Percentiles rank a stretch among this genome's conserved stretches.
Evolutionary conservation across 2,797 vertebrate species (phyloP).

Genomic region (Crenuchus spilurus): DNA sequence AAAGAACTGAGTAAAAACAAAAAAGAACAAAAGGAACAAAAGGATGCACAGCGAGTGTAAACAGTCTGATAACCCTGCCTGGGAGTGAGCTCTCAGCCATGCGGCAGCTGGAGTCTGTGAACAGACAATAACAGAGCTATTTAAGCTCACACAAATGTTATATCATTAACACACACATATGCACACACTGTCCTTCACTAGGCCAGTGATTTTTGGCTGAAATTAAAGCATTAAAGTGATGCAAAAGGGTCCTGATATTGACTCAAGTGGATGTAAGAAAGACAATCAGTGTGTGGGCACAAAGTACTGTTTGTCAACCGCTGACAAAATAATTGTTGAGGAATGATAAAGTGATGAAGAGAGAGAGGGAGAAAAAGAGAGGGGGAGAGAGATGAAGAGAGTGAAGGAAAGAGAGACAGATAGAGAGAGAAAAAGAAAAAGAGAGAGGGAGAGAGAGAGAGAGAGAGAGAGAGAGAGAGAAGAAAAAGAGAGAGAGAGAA

Average conservation of each 20-base stretch:
- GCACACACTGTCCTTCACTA: neutral
- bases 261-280: neutral
- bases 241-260: neutral
- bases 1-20: neutral
- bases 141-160: neutral
- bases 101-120: neutral
- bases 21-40: neutral
- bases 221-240: neutral
- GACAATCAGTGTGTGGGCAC: neutral
- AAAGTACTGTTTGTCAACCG: neutral
- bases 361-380: neutral
- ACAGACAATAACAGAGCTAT: constrained; percentile 1
- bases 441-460: neutral
- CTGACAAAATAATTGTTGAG: neutral
- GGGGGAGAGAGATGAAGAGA: neutral
- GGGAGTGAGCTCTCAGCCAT: neutral
- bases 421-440: neutral
- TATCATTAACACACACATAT: constrained; percentile 14
- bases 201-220: neutral
- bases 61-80: neutral
- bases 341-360: neutral
- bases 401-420: neutral
- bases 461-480: neutral
- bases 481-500: neutral
- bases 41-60: neutral